These are phyloP conservation scores for Callopanchax toddi DNA, from an alignment of 2,113 vertebrate species.

Conservation along the genomic window DNA sequence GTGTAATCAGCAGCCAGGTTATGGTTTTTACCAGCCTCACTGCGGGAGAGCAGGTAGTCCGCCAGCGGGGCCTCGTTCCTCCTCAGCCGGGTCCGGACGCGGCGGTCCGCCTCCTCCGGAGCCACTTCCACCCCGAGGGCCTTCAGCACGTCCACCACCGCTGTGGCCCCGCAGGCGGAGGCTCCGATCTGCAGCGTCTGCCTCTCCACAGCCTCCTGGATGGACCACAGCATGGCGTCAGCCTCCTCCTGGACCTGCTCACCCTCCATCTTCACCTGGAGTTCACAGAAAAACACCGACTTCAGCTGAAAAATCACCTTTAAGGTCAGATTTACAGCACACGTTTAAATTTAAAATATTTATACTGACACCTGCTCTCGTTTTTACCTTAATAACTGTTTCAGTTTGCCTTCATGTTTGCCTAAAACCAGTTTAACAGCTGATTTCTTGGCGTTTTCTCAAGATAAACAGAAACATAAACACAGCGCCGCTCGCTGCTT, in stretches of 20 bases:
- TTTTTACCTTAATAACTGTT: background rate
- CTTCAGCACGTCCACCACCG: conserved; percentile 79
- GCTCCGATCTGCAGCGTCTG: conserved; percentile 80
- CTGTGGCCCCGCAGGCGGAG: conserved; percentile 80
- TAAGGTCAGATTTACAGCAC: no score
- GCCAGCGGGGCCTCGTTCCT: conserved; percentile 72
- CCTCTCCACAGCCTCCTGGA: conserved; percentile 77
- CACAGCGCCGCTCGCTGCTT: conserved; percentile 29
- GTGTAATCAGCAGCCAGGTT: background rate
- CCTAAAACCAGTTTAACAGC: background rate
- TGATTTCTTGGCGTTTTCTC: background rate
- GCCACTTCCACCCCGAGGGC: conserved; percentile 70
- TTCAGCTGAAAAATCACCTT: background rate
- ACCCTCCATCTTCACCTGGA: conserved; percentile 40
- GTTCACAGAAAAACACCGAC: conserved; percentile 1
- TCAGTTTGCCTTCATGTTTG: background rate
- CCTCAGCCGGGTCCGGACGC: conserved; percentile 73
- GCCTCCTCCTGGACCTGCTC: conserved; percentile 3
- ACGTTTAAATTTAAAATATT: background rate
- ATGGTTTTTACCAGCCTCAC: conserved; percentile 69
- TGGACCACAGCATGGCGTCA: conserved; percentile 79
- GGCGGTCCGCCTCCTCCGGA: conserved; percentile 68
- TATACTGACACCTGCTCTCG: background rate
- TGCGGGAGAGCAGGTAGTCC: conserved; percentile 81
- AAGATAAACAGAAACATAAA: background rate